phyloP scores from a whole-genome alignment of 2,888 invertebrate genomes.

The Julus scandinavius region DNA sequence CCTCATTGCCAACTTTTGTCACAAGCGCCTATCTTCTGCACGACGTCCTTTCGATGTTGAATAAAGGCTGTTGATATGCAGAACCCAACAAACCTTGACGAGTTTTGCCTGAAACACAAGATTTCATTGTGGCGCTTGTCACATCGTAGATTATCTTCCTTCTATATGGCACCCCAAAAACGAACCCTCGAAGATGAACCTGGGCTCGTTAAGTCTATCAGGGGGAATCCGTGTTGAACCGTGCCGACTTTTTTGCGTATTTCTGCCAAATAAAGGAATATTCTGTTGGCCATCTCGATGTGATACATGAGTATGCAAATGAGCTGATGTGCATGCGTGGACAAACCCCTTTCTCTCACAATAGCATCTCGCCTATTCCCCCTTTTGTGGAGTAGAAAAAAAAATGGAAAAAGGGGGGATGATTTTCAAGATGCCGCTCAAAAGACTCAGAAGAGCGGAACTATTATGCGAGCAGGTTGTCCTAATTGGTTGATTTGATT shows the following conservation, averaged over 20 bases:
- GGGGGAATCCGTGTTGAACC: neutral
- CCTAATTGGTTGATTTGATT: constrained; percentile 48
- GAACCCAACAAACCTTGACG: constrained; percentile 50
- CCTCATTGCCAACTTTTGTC: neutral
- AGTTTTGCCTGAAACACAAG: constrained; percentile 43
- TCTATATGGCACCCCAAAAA: constrained; percentile 1
- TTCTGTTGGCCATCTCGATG: constrained; percentile 28
- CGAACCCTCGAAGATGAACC: constrained; percentile 45
- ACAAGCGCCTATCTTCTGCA: constrained; percentile 23
- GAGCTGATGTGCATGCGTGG: constrained; percentile 34
- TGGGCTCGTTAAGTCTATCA: constrained; percentile 49
- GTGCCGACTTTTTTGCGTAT: neutral
- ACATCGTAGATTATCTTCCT: constrained; percentile 38
- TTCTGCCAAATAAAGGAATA: constrained; percentile 14
- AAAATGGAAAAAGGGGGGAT: constrained; percentile 44
- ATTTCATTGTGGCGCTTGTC: constrained; percentile 44
- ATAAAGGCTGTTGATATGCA: constrained; percentile 32
- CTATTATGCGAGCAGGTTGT: constrained; percentile 19
- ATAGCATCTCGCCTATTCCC: constrained; percentile 30
- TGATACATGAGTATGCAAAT: constrained; percentile 50
- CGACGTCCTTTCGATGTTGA: neutral
- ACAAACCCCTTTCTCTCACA: constrained; percentile 44
- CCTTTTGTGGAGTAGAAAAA: constrained; percentile 31
- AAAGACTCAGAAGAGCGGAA: constrained; percentile 47
- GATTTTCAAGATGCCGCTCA: constrained; percentile 49